phyloP scores from a whole-genome alignment of 2,888 invertebrate species.

The Autographa gamma region DNA sequence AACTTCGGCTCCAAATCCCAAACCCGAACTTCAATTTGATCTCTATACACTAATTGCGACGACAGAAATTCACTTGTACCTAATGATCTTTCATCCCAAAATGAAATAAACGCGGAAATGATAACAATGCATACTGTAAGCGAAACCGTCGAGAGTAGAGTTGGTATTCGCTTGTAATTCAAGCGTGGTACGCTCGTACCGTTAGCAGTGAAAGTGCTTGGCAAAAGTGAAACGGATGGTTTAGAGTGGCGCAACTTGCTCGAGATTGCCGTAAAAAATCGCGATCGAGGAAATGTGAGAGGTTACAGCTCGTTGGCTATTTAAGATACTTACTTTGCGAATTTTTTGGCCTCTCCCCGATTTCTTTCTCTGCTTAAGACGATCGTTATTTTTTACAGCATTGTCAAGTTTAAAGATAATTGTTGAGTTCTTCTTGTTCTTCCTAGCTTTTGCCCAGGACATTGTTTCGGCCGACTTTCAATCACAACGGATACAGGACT shows the following conservation, averaged over 20 bases:
- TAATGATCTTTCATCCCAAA: conserved; percentile 34
- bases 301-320: conserved; percentile 58
- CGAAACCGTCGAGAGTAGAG: conserved; percentile 59
- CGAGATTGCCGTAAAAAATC: conserved; percentile 81
- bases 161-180: conserved; percentile 65
- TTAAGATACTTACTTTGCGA: conserved; percentile 46
- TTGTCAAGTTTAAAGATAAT: not conserved
- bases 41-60: conserved; percentile 56
- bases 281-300: conserved; percentile 76
- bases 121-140: conserved; percentile 42
- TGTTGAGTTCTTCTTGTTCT: not conserved
- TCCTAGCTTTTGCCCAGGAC: not conserved
- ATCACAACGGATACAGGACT: not conserved
- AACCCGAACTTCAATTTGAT: conserved; percentile 49
- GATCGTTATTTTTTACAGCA: not conserved
- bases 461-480: not conserved
- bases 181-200: conserved; percentile 67
- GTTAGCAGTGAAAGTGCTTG: conserved; percentile 86
- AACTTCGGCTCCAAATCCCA: conserved; percentile 63
- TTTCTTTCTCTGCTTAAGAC: conserved; percentile 21
- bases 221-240: conserved; percentile 87
- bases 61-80: conserved; percentile 56
- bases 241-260: conserved; percentile 77
- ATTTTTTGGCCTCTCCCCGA: conserved; percentile 36
- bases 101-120: conserved; percentile 42